Evolutionary conservation across 2,888 invertebrate species (phyloP), one percentile per base, ranked within the genome.

Genomic region (Dusona sp.): DNA sequence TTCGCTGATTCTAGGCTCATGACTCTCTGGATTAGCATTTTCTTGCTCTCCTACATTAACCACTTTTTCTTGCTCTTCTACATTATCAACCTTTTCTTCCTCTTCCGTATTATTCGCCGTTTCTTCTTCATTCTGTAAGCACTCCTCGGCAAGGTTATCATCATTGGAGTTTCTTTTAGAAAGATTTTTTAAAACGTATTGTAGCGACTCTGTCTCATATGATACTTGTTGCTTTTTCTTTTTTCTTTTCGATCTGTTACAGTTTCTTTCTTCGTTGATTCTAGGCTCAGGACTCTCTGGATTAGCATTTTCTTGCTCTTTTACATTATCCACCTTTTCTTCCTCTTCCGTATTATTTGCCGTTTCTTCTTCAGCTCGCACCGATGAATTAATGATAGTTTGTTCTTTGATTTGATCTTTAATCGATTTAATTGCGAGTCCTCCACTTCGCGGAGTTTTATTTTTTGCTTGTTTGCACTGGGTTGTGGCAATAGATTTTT

Each of bases 351-450:
- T 11, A 25, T 54, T 2, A 33, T 33, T 3, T 19, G 6, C 48
- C 6, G 57, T 45, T 29, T 81, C 19, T 48, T 81, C 54, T 13
- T 9, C 83, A 0, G n/a, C 13, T 7, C 38, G 19, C n/a, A 13
- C 16, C 19, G 42, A 25, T n/a, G 57, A 22, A 16, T 73, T 68
- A 11, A 48, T 1, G 38, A 19, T 65, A 7, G 79, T 74, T 67
- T 86, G 85, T 25, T 83, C 75, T 29, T 75, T 38, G 7, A 73
- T 87, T 68, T 89, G 82, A 38, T 29, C 16, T 70, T 57, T 79
- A 1, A 87, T 79, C 2, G 87, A 82, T 48, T 79, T 84, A 13
- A 54, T 75, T 2, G 42, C 16, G 13, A 33, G n/a, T 38, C 42
- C n/a, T 36, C 33, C 29, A 19, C n/a, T 54, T 9, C 16, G 8